Evolutionary conservation across 2,888 invertebrate species (phyloP), one percentile per base, ranked within the genome.

Genomic region (Pseudoips prasinana): DNA sequence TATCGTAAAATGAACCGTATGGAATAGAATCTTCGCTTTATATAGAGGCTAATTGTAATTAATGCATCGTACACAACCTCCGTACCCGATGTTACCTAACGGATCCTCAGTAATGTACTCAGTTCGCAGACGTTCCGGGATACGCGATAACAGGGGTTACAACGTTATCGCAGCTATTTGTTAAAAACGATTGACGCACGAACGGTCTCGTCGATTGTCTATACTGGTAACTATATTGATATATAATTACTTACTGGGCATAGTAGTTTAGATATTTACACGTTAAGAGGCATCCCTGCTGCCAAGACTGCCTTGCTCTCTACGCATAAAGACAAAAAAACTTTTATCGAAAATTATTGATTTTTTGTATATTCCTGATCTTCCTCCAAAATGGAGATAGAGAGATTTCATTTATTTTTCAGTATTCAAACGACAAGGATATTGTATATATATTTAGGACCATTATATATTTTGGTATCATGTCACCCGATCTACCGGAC

Each of bases 71-170:
- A 47, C 38, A 38, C 30, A 49, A 30, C 49, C 46, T 44, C 43
- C 45, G 46, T 46, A 20, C 20, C 7, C 18, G 3, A 7, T 49
- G 62, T 74, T 73, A 73, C 68, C 67, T 73, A 77, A 74, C 73
- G 73, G 68, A 69, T 75, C 69, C 74, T 71, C 62, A 58, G 61
- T 53, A 66, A 61, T 52, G 66, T 58, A 60, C 46, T 47, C 64
- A 68, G 72, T 71, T 72, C 69, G 76, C 80, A 87, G 86, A 86
- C 87, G 85, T 82, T 84, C 87, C 86, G 85, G 87, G 82, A 85
- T 83, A 73, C 64, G 59, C 48, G 87, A 86, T 87, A 87, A 79
- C 68, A 79, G 70, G 64, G 85, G 86, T 86, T 80, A 84, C 64
- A 49, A 61, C 79, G 82, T 83, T 87, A 87, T 87, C 87, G 51